A percentile compares a stretch with the other conserved stretches of the same genome.
These are phyloP conservation scores for Phalloptychus januarius DNA, from an alignment of 2,797 vertebrate species.

Conservation along the genomic window DNA sequence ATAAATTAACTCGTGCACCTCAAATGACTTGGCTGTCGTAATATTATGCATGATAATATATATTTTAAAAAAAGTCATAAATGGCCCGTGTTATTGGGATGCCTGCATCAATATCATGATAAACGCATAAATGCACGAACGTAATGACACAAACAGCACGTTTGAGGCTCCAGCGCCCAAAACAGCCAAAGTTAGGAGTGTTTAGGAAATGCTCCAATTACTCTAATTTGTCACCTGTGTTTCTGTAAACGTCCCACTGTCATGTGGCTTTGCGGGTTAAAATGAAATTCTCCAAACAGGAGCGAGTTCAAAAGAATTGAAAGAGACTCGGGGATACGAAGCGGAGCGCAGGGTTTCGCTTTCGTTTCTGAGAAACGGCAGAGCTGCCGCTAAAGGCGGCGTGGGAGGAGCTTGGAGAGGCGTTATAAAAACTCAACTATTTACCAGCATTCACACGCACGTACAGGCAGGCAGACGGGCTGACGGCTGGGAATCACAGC, in stretches of 20 bases:
- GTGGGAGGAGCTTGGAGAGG: neutral
- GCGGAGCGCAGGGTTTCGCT: conserved; percentile 41
- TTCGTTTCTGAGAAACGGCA: conserved; percentile 37
- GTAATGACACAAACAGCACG: neutral
- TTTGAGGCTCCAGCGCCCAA: neutral
- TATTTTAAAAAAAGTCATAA: too few relatives aligned
- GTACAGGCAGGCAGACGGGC: neutral
- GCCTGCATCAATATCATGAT: neutral
- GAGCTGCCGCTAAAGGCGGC: neutral
- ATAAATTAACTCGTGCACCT: neutral
- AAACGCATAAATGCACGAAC: neutral
- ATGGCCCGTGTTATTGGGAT: too few relatives aligned
- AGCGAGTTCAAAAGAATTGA: conserved; percentile 9
- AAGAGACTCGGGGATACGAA: neutral
- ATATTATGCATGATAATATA: neutral
- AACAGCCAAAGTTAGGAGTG: neutral
- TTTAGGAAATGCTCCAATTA: neutral
- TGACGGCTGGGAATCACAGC: neutral
- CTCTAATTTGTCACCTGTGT: conserved; percentile 33
- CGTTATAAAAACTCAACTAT: neutral
- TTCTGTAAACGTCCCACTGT: conserved; percentile 47
- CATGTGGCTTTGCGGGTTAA: conserved; percentile 44
- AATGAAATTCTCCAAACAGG: conserved; percentile 9
- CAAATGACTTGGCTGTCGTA: too few relatives aligned
- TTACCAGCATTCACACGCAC: neutral